phyloP scores from a whole-genome alignment of 2,888 invertebrate genomes.

The Resseliella maxima region DNA sequence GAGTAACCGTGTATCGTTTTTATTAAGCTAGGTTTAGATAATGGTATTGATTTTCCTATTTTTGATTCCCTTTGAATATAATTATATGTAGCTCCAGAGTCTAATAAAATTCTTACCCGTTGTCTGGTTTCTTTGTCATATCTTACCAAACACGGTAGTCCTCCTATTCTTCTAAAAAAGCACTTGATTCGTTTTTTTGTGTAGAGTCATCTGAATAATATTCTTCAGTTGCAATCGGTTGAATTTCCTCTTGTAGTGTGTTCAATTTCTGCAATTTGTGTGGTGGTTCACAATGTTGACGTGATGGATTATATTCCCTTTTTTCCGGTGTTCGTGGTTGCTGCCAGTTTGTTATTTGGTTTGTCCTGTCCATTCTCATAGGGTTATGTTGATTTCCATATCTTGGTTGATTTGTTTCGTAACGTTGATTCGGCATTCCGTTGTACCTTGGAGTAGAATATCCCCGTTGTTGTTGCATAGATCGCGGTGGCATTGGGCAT shows the following conservation, averaged over 20 bases:
- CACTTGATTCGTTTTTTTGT: too few species aligned
- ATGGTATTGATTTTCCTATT: background rate
- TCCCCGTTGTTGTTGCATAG: too few species aligned
- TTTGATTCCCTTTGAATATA: background rate
- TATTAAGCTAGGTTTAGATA: background rate
- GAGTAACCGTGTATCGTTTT: background rate
- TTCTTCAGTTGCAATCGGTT: too few species aligned
- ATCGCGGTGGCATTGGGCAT: background rate
- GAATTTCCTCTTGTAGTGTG: too few species aligned
- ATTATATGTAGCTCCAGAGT: background rate
- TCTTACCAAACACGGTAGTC: background rate
- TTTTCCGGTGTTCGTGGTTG: background rate
- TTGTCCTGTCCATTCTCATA: background rate
- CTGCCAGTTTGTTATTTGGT: background rate
- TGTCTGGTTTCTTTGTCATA: background rate
- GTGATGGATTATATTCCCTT: too few species aligned
- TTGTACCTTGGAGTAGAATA: background rate
- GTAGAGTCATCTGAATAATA: too few species aligned
- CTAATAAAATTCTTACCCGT: background rate
- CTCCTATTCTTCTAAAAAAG: background rate
- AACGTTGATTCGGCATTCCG: background rate
- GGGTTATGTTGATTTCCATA: background rate
- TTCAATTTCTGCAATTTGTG: too few species aligned
- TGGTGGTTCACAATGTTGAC: too few species aligned
- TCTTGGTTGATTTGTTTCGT: background rate